These are phyloP conservation scores for Drosophila auraria DNA, from an alignment of 1,140 invertebrate species.

Conservation along the genomic window DNA sequence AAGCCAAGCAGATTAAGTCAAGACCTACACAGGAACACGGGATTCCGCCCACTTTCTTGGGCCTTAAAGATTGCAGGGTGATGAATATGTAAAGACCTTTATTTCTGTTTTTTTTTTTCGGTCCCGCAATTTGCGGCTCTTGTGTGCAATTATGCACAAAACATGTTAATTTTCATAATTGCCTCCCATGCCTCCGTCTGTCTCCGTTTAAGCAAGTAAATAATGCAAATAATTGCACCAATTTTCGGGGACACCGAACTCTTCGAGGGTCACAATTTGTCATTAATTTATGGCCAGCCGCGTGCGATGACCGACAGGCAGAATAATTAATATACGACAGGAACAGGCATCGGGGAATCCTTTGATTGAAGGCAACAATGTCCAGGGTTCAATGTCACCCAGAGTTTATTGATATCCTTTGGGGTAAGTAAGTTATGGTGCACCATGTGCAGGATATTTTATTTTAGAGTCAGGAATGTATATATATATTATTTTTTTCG, in stretches of 20 bases:
- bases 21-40: conserved; percentile 7
- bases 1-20: conserved; percentile 26
- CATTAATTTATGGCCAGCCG: conserved; percentile 75
- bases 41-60: conserved; percentile 16
- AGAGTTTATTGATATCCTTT: conserved; percentile 36
- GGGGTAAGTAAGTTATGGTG: background rate
- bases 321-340: conserved; percentile 64
- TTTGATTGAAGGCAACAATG: conserved; percentile 24
- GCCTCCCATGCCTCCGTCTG: conserved; percentile 12
- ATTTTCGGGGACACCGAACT: conserved; percentile 60
- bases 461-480: no score
- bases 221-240: conserved; percentile 66
- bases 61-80: conserved; percentile 20
- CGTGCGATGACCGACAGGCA: conserved; percentile 44
- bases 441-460: no score
- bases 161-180: conserved; percentile 63
- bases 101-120: background rate
- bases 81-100: conserved; percentile 54
- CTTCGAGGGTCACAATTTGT: conserved; percentile 20
- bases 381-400: conserved; percentile 58
- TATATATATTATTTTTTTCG: background rate
- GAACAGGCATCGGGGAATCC: conserved; percentile 10
- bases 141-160: conserved; percentile 26
- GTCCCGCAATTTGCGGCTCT: conserved; percentile 13
- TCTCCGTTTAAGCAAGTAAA: conserved; percentile 31